Conservation (phyloP, 2,113 vertebrate species). For the Ciconia stormi region DNA sequence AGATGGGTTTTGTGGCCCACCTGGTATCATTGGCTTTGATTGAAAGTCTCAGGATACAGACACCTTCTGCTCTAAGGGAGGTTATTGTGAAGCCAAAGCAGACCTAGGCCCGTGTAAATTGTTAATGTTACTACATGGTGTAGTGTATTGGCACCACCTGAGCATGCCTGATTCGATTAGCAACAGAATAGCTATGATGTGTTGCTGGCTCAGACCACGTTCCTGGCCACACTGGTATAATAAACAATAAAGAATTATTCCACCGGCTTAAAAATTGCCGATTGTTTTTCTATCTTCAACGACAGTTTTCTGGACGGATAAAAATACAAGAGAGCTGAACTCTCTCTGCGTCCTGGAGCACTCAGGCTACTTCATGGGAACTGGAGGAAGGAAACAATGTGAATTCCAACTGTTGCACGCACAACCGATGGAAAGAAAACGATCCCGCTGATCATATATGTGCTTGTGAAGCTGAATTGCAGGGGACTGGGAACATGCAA, state of each 20-base stretch:
- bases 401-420: background rate
- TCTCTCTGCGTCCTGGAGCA: background rate
- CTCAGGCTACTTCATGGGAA: background rate
- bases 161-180: background rate
- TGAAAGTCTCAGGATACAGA: accelerated
- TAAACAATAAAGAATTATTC: background rate
- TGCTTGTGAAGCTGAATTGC: background rate
- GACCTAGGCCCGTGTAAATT: accelerated
- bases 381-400: background rate
- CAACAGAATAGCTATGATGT: background rate
- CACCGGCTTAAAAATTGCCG: background rate
- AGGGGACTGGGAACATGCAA: background rate
- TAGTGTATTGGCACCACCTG: background rate
- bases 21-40: accelerated
- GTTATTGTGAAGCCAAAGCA: background rate
- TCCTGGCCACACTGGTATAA: background rate
- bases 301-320: background rate
- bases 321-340: background rate
- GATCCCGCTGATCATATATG: accelerated
- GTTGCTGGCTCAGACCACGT: background rate
- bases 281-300: background rate
- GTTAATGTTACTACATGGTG: accelerated
- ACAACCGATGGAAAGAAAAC: accelerated
- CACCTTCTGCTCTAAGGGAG: background rate
- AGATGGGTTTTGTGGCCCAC: background rate